phyloP scores from a whole-genome alignment of 1,140 invertebrate species.

The Cryptotermes secundus region DNA sequence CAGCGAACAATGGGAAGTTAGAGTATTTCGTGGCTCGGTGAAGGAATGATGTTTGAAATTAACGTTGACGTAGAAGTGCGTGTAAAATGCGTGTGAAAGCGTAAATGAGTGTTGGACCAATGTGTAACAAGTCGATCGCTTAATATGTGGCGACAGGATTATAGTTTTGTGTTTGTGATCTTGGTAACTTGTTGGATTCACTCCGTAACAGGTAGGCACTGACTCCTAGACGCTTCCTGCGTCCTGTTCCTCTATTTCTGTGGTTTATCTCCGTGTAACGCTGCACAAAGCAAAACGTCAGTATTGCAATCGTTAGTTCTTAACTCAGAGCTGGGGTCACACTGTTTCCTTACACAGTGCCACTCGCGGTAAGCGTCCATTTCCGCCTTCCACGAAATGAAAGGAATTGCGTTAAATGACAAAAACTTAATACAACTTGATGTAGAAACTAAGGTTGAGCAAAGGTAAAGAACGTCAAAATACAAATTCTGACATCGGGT shows the following conservation, averaged over 20 bases:
- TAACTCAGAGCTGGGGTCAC: too few relatives aligned
- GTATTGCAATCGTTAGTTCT: too few relatives aligned
- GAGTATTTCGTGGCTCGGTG: neutral
- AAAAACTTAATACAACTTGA: too few relatives aligned
- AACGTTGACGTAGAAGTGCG: neutral
- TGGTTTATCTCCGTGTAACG: too few relatives aligned
- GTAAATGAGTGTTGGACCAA: neutral
- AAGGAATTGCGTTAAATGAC: too few relatives aligned
- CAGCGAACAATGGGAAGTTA: conserved; percentile 37
- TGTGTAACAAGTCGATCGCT: neutral
- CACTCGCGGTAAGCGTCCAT: too few relatives aligned
- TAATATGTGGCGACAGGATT: neutral
- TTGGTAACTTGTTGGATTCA: conserved; percentile 1
- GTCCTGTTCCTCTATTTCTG: neutral
- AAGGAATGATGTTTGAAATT: neutral
- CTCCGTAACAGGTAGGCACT: neutral
- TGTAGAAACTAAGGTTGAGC: too few relatives aligned
- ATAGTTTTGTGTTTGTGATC: neutral
- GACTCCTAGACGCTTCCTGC: neutral
- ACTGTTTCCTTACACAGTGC: too few relatives aligned
- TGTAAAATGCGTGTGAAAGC: neutral
- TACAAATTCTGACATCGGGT: too few relatives aligned
- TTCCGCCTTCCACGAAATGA: too few relatives aligned
- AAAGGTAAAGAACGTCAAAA: too few relatives aligned
- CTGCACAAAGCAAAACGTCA: too few relatives aligned